These are phyloP conservation scores for Jaculus jaculus DNA, from an alignment of 2,113 vertebrate species.

Conservation along the genomic window DNA sequence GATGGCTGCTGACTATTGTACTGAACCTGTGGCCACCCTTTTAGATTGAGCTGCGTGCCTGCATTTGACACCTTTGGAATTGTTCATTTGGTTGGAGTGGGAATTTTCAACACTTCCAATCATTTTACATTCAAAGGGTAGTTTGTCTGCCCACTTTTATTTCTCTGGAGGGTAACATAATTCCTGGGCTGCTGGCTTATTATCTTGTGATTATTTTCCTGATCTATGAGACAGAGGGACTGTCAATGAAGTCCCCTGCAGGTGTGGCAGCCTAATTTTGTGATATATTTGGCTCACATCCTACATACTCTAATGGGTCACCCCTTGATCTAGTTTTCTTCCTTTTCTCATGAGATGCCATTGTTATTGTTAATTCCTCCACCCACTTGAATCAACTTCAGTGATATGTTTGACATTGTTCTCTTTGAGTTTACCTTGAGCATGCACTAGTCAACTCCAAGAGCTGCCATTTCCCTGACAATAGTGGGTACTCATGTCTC, in stretches of 20 bases:
- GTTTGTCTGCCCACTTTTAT: slow-evolving; percentile 38
- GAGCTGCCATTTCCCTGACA: neutral
- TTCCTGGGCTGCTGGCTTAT: neutral
- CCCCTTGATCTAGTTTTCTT: neutral
- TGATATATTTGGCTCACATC: neutral
- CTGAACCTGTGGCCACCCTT: neutral
- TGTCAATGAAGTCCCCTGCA: neutral
- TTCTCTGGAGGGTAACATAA: neutral
- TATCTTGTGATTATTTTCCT: neutral
- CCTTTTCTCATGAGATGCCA: neutral
- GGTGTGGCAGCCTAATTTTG: neutral
- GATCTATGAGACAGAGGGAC: rapidly evolving
- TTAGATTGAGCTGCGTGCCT: neutral
- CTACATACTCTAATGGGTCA: neutral
- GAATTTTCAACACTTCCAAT: slow-evolving; percentile 22
- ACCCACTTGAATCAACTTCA: neutral
- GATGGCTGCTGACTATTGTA: slow-evolving; percentile 12
- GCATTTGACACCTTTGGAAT: slow-evolving; percentile 13
- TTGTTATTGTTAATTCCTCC: neutral
- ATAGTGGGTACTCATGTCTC: rapidly evolving
- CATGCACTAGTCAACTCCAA: neutral
- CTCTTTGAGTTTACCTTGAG: neutral
- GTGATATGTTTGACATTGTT: neutral
- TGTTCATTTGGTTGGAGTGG: neutral
- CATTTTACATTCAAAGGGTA: slow-evolving; percentile 48